phyloP scores from a whole-genome alignment of 2,888 invertebrate genomes.

The Marasmarcha lunaedactyla region DNA sequence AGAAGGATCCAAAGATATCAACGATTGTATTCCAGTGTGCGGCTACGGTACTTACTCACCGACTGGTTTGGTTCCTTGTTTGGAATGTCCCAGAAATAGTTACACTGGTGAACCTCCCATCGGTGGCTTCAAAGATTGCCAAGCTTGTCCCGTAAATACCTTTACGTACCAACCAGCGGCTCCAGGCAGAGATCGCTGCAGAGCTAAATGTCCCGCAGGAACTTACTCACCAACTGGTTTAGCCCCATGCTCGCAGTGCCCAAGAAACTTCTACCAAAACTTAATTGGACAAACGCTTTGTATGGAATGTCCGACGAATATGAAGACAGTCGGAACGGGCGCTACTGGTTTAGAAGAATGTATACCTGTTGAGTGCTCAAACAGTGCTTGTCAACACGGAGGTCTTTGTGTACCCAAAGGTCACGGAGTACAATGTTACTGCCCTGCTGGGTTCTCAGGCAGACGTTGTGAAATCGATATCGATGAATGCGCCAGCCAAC shows the following conservation, averaged over 20 bases:
- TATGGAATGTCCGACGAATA: conserved; percentile 90
- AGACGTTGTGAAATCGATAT: conserved; percentile 94
- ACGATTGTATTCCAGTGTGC: conserved; percentile 93
- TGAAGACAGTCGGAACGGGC: conserved; percentile 85
- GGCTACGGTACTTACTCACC: conserved; percentile 97
- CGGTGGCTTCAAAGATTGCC: conserved; percentile 93
- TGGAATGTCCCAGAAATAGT: conserved; percentile 93
- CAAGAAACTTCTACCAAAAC: conserved; percentile 92
- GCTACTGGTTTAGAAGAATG: conserved; percentile 89
- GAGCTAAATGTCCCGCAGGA: conserved; percentile 90
- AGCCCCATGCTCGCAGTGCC: conserved; percentile 93
- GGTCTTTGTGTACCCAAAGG: conserved; percentile 91
- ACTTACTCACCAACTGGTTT: conserved; percentile 93
- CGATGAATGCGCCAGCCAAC: conserved; percentile 93
- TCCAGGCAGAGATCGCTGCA: conserved; percentile 82
- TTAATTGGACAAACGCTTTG: conserved; percentile 87
- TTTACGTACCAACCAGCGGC: conserved; percentile 95
- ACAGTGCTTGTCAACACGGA: conserved; percentile 90
- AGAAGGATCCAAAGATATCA: conserved; percentile 87
- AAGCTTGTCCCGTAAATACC: conserved; percentile 89
- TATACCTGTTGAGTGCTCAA: conserved; percentile 86
- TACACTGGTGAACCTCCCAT: conserved; percentile 89
- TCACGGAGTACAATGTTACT: conserved; percentile 91
- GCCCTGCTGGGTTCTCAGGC: conserved; percentile 95
- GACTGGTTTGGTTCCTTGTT: conserved; percentile 92